Evolutionary conservation across 2,888 invertebrate species (phyloP), one percentile per base, ranked within the genome.

Genomic region (Eupithecia abbreviata): DNA sequence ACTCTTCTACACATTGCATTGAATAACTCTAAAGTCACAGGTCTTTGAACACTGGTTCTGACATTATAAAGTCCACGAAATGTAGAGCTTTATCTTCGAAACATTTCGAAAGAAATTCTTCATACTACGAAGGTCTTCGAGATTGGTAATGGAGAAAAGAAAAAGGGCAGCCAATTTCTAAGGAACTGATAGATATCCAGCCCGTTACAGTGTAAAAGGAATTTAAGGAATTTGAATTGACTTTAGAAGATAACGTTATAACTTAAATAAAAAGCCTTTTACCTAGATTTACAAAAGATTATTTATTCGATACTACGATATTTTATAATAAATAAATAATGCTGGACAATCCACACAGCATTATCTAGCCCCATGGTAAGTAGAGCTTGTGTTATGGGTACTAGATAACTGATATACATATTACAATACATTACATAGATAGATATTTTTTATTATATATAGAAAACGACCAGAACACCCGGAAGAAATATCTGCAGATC

Each of bases 151-250:
- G 65, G 71, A 70, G 41, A n/a, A 51, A 58, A 78, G 75, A 82
- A 82, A 82, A 82, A 82, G 79, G 81, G 80, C 75, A 69, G 79
- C 62, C 71, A 74, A 77, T 79, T 69, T 62, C 62, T 62, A 72
- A 74, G 78, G 79, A 73, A 79, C 80, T 77, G 79, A 80, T 79
- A 80, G 79, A 73, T 71, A 74, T 74, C 80, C 74, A 77, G 75
- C 79, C 80, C 77, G 82, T 79, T 77, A 76, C 75, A 71, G 67
- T 72, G 69, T 72, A 71, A 68, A 71, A 45, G 74, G 75, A 79
- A 79, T 79, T 78, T 72, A 62, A 45, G 71, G 77, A 77, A 82
- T 80, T 72, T 66, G 43, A 78, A 49, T 71, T 15, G 45, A 49
- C 73, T 74, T 71, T 58, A 77, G 42, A 49, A 66, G 69, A 74